Conservation (phyloP, 2,113 vertebrate species). For the Lasiurus borealis region DNA sequence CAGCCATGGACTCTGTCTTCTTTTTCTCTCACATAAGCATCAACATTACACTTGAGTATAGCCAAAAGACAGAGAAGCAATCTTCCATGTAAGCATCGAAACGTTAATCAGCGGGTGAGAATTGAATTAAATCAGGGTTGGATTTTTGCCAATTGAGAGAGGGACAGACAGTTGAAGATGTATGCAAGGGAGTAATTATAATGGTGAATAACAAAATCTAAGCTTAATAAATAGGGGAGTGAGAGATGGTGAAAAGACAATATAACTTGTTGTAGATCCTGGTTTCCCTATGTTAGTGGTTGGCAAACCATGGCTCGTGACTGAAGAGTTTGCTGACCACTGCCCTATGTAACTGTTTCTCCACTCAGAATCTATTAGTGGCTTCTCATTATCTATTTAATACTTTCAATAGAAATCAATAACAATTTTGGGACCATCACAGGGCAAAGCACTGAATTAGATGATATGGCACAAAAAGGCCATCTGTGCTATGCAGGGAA, state of each 20-base stretch:
- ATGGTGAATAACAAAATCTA: not conserved
- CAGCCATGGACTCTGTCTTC: not conserved
- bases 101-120: not conserved
- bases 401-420: not conserved
- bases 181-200: not conserved
- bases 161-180: not conserved
- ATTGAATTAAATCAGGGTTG: not conserved
- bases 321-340: too few species aligned
- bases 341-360: not conserved
- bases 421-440: not conserved
- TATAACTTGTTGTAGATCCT: not conserved
- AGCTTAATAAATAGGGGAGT: not conserved
- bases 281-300: not conserved
- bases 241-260: not conserved
- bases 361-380: not conserved
- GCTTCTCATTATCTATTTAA: not conserved
- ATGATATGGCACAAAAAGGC: not conserved
- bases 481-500: not conserved
- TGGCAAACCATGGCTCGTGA: too few species aligned
- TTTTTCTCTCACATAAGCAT: not conserved
- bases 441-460: not conserved
- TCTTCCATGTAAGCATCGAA: not conserved
- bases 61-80: too few species aligned
- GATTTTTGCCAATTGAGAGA: not conserved
- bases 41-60: not conserved